phyloP scores from a whole-genome alignment of 2,113 vertebrate genomes.

The Syrmaticus mikado region DNA sequence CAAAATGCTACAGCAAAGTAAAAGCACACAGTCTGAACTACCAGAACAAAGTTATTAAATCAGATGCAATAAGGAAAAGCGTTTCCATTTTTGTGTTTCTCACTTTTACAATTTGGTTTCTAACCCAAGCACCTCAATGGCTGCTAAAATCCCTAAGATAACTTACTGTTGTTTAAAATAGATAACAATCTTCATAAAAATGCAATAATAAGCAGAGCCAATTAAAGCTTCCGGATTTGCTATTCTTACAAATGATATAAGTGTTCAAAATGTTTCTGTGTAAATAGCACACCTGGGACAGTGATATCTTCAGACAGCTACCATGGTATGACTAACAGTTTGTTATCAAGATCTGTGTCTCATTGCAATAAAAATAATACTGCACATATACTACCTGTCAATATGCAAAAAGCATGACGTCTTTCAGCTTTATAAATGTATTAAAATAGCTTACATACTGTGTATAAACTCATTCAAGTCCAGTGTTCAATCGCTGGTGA shows the following conservation, averaged over 20 bases:
- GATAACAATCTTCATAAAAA: neutral
- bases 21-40: neutral
- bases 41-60: neutral
- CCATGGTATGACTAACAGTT: neutral
- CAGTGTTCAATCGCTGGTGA: neutral
- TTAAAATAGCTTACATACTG: neutral
- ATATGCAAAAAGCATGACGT: neutral
- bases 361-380: neutral
- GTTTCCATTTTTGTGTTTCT: neutral
- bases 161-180: neutral
- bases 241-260: neutral
- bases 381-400: neutral
- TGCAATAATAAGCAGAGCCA: neutral
- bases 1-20: neutral
- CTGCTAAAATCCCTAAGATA: neutral
- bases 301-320: neutral
- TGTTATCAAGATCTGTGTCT: neutral
- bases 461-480: neutral
- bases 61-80: neutral
- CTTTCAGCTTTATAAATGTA: neutral
- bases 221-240: neutral
- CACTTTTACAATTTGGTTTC: neutral
- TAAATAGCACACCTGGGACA: neutral
- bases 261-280: neutral
- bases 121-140: neutral